These are phyloP conservation scores for Epinotia nisella DNA, from an alignment of 2,888 invertebrate genomes.

Conservation along the genomic window DNA sequence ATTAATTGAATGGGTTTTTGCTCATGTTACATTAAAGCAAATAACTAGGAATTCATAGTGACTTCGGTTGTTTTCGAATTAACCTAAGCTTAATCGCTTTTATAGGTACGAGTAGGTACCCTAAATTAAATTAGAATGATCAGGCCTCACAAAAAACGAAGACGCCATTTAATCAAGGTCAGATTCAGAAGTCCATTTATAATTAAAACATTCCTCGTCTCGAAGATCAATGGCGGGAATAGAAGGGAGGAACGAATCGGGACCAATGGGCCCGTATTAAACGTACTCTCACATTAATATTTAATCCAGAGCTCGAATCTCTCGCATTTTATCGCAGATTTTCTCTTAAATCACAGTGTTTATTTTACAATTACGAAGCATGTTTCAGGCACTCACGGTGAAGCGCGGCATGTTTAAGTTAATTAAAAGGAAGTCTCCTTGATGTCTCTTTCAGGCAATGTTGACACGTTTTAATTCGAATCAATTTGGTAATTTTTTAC, in stretches of 20 bases:
- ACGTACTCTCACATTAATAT: slow-evolving; percentile 41
- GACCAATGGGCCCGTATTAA: slow-evolving; percentile 32
- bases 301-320: slow-evolving; percentile 30
- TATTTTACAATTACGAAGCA: slow-evolving; percentile 20
- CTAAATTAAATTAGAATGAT: no score
- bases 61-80: neutral
- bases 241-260: slow-evolving; percentile 32
- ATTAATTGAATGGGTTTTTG: no score
- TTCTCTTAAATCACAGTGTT: slow-evolving; percentile 36
- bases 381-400: slow-evolving; percentile 2
- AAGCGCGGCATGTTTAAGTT: slow-evolving; percentile 2
- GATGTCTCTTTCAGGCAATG: slow-evolving; percentile 2
- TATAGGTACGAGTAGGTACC: no score
- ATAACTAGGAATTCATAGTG: no score
- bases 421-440: slow-evolving; percentile 12
- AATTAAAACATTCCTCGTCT: slow-evolving; percentile 42
- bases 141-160: neutral
- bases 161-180: slow-evolving; percentile 27
- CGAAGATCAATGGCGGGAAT: slow-evolving; percentile 40
- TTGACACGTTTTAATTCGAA: neutral
- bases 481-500: neutral
- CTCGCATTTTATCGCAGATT: slow-evolving; percentile 36
- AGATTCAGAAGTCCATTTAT: slow-evolving; percentile 37
- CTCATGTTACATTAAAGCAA: no score
- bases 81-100: no score